These are phyloP conservation scores for Miltochrista miniata DNA, from an alignment of 2,888 invertebrate species.

Conservation along the genomic window DNA sequence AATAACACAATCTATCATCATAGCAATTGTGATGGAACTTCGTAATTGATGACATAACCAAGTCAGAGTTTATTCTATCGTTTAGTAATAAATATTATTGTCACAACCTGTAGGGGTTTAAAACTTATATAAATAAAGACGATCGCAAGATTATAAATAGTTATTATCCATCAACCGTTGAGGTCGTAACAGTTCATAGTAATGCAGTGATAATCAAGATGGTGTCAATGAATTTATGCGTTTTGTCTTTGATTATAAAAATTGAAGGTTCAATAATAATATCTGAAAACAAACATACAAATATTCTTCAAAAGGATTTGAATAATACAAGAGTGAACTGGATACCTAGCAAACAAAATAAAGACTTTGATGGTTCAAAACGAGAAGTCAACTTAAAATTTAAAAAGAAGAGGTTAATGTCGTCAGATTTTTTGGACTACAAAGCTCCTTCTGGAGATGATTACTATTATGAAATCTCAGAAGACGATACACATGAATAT, in stretches of 20 bases:
- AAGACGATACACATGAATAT: neutral
- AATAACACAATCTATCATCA: neutral
- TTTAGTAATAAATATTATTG: slow-evolving; percentile 4
- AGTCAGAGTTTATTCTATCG: neutral
- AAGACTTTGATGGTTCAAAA: neutral
- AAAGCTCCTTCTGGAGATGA: neutral
- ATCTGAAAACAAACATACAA: neutral
- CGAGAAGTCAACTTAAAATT: neutral
- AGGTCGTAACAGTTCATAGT: neutral
- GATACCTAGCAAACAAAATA: neutral
- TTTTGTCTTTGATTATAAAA: neutral
- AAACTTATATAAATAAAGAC: slow-evolving; percentile 1
- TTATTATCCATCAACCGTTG: neutral
- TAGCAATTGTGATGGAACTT: neutral
- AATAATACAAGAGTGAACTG: neutral
- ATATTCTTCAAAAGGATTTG: neutral
- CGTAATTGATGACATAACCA: neutral
- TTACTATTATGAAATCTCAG: neutral
- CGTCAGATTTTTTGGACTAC: neutral
- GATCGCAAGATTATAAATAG: neutral
- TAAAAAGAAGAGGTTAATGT: neutral
- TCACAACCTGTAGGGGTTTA: neutral
- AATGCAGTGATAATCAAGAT: neutral
- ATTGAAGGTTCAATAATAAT: neutral
- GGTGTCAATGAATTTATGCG: neutral